phyloP scores from a whole-genome alignment of 2,888 invertebrate genomes.

The Marronus borbonicus region DNA sequence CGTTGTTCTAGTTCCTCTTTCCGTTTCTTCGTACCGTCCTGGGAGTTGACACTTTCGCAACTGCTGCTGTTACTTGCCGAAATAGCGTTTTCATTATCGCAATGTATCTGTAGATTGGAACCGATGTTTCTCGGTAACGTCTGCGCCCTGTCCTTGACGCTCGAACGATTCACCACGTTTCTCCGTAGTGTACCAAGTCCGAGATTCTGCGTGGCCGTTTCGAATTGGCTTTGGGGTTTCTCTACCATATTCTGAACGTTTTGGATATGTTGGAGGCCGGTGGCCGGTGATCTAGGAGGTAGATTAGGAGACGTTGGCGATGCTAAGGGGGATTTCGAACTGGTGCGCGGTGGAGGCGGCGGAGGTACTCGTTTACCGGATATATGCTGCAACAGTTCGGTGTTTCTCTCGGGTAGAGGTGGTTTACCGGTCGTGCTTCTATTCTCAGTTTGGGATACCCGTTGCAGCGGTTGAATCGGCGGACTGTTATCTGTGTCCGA shows the following conservation, averaged over 20 bases:
- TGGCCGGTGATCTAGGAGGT: conserved; percentile 74
- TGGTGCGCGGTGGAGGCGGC: conserved; percentile 93
- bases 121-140: conserved; percentile 69
- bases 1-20: conserved; percentile 88
- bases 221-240: conserved; percentile 67
- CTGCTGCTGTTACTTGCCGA: conserved; percentile 80
- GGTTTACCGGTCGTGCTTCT: conserved; percentile 77
- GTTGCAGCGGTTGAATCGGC: conserved; percentile 77
- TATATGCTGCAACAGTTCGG: conserved; percentile 80
- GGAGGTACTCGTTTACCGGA: conserved; percentile 84
- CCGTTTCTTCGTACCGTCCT: conserved; percentile 79
- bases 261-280: conserved; percentile 68
- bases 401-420: conserved; percentile 87
- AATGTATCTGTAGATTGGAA: conserved; percentile 66
- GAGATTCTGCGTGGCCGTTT: conserved; percentile 69
- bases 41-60: conserved; percentile 83
- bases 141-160: conserved; percentile 68
- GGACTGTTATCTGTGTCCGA: conserved; percentile 87
- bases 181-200: conserved; percentile 69
- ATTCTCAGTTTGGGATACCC: conserved; percentile 67
- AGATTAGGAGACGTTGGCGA: conserved; percentile 85
- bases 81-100: conserved; percentile 65
- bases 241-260: conserved; percentile 68
- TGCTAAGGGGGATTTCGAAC: conserved; percentile 89
- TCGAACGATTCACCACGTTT: conserved; percentile 66